Evolutionary conservation across 2,888 invertebrate genomes (phyloP), one percentile per base, ranked within the genome.

Genomic region (Acleris cristana): DNA sequence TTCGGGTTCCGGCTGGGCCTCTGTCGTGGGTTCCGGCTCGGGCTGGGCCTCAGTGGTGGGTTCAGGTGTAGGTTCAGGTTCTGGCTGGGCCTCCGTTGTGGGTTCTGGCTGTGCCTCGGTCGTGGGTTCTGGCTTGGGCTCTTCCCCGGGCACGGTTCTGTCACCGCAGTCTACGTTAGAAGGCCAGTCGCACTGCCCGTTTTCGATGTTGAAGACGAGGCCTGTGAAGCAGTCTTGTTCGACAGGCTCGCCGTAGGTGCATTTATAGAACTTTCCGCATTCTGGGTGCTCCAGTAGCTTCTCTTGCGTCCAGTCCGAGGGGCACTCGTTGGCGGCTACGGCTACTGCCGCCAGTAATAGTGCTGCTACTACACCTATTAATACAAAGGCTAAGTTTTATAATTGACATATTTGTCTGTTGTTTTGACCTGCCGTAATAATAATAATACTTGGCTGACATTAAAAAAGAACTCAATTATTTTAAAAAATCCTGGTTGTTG

Each of bases 251-350:
- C 95, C 95, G 71, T 94, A 94, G 83, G 95, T 94, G 77, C 96
- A 96, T 77, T 95, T 95, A 64, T 95, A 90, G 81, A 94, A 96
- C 77, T 93, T 95, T 65, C 94, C 87, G 77, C 96, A 96, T 62
- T 93, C 89, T 1, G 86, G 89, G 58, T 92, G 91, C 23, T 92
- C 93, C 0, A 95, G 89, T 65, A 95, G 94, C 79, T 93, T 91
- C 70, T 90, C 89, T 21, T 90, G 75, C 0, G 10, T 19, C 63
- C 88, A 89, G 19, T 84, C 88, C 0, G 75, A 7, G 0, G 91
- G 91, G 64, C 91, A 91, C 61, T 79, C 76, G 2, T 77, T 79
- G 48, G 76, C 80, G 49, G 70, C 73, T 7, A 69, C 76, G 2
- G 75, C 77, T 60, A 79, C 80, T 14, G 75, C 72, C n/a, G 76